These are phyloP conservation scores for Phoxinus dragarum DNA, from an alignment of 2,797 vertebrate genomes.

Conservation along the genomic window DNA sequence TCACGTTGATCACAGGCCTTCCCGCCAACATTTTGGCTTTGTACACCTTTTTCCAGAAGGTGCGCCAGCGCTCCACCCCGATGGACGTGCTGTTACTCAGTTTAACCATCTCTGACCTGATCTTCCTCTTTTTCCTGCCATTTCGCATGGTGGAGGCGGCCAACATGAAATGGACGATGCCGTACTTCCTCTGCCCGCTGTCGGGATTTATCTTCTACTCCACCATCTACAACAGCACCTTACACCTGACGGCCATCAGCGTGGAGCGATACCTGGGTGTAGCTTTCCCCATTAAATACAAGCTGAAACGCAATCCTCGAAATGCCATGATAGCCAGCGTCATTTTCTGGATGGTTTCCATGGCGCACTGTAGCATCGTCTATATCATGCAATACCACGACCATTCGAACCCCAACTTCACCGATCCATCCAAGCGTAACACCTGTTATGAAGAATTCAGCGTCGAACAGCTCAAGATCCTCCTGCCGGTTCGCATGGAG, in stretches of 20 bases:
- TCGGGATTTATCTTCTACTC: conserved; percentile 69
- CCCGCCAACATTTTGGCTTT: conserved; percentile 56
- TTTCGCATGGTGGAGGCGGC: conserved; percentile 67
- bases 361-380: conserved; percentile 64
- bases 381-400: conserved; percentile 62
- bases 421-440: conserved; percentile 27
- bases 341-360: conserved; percentile 61
- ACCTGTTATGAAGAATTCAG: conserved; percentile 73
- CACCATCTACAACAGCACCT: conserved; percentile 71
- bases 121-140: conserved; percentile 68
- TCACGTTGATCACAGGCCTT: conserved; percentile 58
- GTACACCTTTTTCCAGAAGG: conserved; percentile 58
- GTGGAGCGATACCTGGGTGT: conserved; percentile 71
- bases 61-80: conserved; percentile 62
- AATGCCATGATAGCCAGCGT: conserved; percentile 52
- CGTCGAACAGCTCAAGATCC: conserved; percentile 44
- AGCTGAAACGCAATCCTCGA: conserved; percentile 58
- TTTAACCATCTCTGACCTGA: conserved; percentile 63
- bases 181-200: conserved; percentile 66
- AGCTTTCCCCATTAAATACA: conserved; percentile 67
- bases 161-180: conserved; percentile 60
- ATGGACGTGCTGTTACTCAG: conserved; percentile 59
- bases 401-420: conserved; percentile 45
- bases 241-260: conserved; percentile 71
- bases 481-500: conserved; percentile 73